Conservation (phyloP, 2,888 invertebrate genomes). For the Agriopis aurantiaria region DNA sequence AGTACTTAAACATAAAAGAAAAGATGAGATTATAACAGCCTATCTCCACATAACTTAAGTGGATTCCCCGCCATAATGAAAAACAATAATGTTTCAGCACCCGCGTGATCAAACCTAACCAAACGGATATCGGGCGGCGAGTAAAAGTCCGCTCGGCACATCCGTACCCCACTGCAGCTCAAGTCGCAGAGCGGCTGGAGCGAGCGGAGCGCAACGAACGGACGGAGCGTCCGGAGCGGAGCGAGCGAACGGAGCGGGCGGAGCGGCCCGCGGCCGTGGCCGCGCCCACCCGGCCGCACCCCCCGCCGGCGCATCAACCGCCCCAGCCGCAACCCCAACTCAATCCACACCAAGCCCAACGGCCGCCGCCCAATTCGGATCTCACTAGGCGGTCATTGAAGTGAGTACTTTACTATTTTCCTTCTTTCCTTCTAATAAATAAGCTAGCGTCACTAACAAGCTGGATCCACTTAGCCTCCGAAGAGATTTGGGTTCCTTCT, state of each 20-base stretch:
- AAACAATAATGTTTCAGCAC: constrained; percentile 88
- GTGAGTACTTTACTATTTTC: constrained; percentile 73
- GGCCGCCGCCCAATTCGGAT: constrained; percentile 87
- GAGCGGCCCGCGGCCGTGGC: constrained; percentile 56
- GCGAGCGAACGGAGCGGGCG: constrained; percentile 60
- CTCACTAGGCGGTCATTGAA: constrained; percentile 91
- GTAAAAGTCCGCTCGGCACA: constrained; percentile 90
- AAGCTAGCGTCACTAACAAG: no score
- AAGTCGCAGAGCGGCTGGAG: constrained; percentile 64
- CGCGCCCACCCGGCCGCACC: constrained; percentile 52
- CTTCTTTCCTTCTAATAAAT: neutral
- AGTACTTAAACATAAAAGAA: no score
- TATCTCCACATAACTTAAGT: no score
- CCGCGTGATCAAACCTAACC: constrained; percentile 96
- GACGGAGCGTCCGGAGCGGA: constrained; percentile 62
- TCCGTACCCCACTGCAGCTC: constrained; percentile 70
- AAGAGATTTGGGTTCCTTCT: no score
- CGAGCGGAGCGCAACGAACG: constrained; percentile 63
- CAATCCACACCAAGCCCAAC: constrained; percentile 67
- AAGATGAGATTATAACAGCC: no score
- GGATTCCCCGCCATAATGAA: neutral
- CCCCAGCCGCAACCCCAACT: constrained; percentile 54
- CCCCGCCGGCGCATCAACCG: constrained; percentile 54
- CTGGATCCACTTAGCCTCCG: no score
- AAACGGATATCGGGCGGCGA: constrained; percentile 95